Evolutionary conservation across 2,113 vertebrate species (phyloP).

Genomic region (Pteropus alecto): DNA sequence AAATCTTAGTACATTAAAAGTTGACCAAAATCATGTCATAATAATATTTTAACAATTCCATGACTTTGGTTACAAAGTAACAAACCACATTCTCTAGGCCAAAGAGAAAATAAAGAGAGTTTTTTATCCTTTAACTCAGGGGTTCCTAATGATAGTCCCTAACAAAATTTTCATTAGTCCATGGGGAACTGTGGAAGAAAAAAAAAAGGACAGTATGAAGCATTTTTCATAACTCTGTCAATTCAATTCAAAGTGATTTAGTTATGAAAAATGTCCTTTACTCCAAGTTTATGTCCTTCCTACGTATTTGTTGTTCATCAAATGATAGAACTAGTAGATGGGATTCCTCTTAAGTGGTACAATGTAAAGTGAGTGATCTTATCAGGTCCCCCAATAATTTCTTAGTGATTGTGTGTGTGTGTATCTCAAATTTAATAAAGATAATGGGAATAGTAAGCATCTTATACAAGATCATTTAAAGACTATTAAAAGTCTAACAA

Average conservation of each 20-base stretch:
- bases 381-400: not conserved
- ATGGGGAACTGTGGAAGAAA: not conserved
- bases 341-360: not conserved
- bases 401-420: not conserved
- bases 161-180: not conserved
- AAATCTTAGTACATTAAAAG: conserved; percentile 1
- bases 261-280: not conserved
- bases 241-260: not conserved
- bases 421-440: not conserved
- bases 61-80: not conserved
- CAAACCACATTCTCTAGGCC: not conserved
- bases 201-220: not conserved
- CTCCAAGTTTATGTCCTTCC: not conserved
- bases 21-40: not conserved
- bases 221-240: conserved; percentile 3
- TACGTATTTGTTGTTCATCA: not conserved
- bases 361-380: not conserved
- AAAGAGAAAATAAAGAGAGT: not conserved
- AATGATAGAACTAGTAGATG: not conserved
- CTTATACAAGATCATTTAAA: not conserved
- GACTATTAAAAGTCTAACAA: not conserved
- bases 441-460: not conserved
- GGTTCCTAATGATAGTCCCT: not conserved
- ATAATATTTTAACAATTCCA: not conserved
- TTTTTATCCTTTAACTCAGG: not conserved